Evolutionary conservation across 1,140 invertebrate species (phyloP).

Genomic region (Drosophila tropicalis): DNA sequence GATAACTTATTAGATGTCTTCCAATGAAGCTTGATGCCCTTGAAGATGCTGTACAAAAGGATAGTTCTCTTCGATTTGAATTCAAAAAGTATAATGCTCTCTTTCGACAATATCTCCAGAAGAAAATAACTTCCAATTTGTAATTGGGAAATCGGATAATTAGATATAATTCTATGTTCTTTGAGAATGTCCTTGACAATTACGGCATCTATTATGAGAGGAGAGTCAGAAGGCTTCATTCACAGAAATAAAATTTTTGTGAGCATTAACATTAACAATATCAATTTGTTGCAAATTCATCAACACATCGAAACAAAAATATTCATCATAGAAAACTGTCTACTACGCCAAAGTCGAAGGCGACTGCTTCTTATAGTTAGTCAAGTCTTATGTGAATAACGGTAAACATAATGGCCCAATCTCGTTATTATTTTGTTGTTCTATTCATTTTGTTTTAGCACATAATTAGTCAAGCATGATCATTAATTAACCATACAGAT

Average conservation of each 20-base stretch:
- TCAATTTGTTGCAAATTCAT: constrained; percentile 64
- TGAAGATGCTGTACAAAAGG: neutral
- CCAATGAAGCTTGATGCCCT: neutral
- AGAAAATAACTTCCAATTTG: too few relatives aligned
- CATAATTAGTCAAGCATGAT: constrained; percentile 60
- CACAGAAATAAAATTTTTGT: neutral
- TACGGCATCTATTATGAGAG: neutral
- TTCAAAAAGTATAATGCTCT: too few relatives aligned
- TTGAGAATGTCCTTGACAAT: too few relatives aligned
- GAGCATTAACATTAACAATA: constrained; percentile 60
- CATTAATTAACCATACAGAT: constrained; percentile 16
- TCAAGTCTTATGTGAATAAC: constrained; percentile 57
- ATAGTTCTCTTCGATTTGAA: too few relatives aligned
- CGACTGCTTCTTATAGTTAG: constrained; percentile 67
- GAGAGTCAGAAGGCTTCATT: neutral
- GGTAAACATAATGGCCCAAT: constrained; percentile 64
- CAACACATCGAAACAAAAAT: constrained; percentile 56
- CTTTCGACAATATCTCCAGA: too few relatives aligned
- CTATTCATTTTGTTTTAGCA: constrained; percentile 24
- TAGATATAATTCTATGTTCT: too few relatives aligned
- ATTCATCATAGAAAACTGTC: constrained; percentile 57
- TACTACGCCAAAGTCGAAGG: constrained; percentile 38
- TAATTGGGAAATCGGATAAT: too few relatives aligned
- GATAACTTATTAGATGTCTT: neutral
- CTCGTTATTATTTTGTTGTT: constrained; percentile 38